A percentile compares a stretch with the other conserved stretches of the same genome.
These are phyloP conservation scores for Nemotelus nigrinus DNA, from an alignment of 2,888 invertebrate genomes.

Conservation along the genomic window DNA sequence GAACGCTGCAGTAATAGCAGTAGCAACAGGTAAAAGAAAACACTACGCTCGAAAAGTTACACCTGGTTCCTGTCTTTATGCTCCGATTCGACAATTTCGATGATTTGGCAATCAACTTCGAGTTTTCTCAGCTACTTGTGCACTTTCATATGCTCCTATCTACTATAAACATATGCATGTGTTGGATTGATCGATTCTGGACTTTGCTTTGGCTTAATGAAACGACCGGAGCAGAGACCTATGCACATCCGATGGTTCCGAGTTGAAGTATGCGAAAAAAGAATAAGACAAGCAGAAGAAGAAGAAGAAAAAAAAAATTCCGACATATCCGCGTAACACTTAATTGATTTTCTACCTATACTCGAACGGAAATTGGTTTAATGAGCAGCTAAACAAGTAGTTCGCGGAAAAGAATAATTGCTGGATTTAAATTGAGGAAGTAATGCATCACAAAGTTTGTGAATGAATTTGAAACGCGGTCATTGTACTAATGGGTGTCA, in stretches of 20 bases:
- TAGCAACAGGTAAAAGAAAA: slow-evolving; percentile 23
- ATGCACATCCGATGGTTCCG: too few relatives aligned
- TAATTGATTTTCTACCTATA: slow-evolving; percentile 34
- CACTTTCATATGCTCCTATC: too few relatives aligned
- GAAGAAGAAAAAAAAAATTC: too few relatives aligned
- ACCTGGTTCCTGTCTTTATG: slow-evolving; percentile 48
- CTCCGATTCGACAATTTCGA: slow-evolving; percentile 47
- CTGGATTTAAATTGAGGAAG: slow-evolving; percentile 35
- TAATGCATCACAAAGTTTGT: slow-evolving; percentile 18
- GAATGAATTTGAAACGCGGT: background rate
- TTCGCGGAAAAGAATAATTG: slow-evolving; percentile 38
- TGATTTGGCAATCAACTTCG: slow-evolving; percentile 46
- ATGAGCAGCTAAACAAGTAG: slow-evolving; percentile 38
- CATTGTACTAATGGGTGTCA: too few relatives aligned
- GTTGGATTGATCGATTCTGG: too few relatives aligned
- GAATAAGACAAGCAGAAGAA: too few relatives aligned
- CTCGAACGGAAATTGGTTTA: slow-evolving; percentile 38
- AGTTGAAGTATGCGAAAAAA: too few relatives aligned
- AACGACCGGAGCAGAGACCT: background rate
- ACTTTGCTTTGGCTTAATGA: background rate
- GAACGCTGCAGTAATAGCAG: background rate
- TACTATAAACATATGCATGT: too few relatives aligned
- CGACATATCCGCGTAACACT: background rate
- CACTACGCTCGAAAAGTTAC: slow-evolving; percentile 29
- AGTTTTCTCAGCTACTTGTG: background rate